These are phyloP conservation scores for Hyperoplus lanceolatus DNA, from an alignment of 2,797 vertebrate genomes.

Conservation along the genomic window DNA sequence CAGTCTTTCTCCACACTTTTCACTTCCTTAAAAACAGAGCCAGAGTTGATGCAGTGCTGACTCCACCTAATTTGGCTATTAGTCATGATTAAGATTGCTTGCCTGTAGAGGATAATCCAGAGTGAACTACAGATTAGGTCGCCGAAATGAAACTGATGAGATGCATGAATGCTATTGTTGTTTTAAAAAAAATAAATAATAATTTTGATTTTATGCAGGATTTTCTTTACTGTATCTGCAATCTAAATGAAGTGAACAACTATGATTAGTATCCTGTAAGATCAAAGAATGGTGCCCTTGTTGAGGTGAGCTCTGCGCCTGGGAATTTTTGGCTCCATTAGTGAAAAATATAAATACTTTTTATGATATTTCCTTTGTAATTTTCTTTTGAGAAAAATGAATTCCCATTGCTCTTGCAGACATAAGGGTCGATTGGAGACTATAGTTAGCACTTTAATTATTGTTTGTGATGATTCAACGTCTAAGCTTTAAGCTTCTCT, in stretches of 20 bases:
- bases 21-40: slow-evolving; percentile 42
- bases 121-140: slow-evolving; percentile 39
- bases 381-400: slow-evolving; percentile 19
- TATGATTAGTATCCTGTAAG: slow-evolving; percentile 24
- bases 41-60: slow-evolving; percentile 41
- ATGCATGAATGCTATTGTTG: slow-evolving; percentile 31
- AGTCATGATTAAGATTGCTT: slow-evolving; percentile 63
- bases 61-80: slow-evolving; percentile 61
- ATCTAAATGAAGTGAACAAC: slow-evolving; percentile 39
- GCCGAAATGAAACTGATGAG: slow-evolving; percentile 51
- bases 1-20: slow-evolving; percentile 38
- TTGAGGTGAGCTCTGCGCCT: slow-evolving; percentile 15
- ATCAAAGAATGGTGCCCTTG: slow-evolving; percentile 7
- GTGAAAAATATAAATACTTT: slow-evolving; percentile 23
- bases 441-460: slow-evolving; percentile 38
- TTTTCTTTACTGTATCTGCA: slow-evolving; percentile 1
- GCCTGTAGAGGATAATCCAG: slow-evolving; percentile 43
- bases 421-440: slow-evolving; percentile 31
- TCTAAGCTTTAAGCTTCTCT: slow-evolving; percentile 5
- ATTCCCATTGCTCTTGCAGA: slow-evolving; percentile 28
- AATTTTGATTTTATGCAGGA: neutral
- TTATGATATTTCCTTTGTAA: slow-evolving; percentile 7
- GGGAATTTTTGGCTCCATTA: slow-evolving; percentile 31
- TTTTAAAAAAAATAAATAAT: neutral
- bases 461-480: slow-evolving; percentile 28